phyloP scores from a whole-genome alignment of 2,113 vertebrate species.

The Ramphastos sulfuratus region DNA sequence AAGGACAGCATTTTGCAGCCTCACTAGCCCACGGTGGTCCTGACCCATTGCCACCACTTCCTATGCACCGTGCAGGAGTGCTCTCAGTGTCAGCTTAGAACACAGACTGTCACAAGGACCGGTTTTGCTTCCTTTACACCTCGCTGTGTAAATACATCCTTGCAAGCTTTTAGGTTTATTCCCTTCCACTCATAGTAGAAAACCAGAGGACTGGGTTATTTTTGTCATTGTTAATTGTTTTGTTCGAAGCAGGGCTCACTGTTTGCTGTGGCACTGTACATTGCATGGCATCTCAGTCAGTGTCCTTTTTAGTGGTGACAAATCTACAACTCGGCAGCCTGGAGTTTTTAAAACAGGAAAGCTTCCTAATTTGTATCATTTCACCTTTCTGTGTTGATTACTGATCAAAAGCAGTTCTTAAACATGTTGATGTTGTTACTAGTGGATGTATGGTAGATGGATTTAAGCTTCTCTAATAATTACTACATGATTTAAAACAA shows the following conservation, averaged over 20 bases:
- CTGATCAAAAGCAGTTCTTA: constrained; percentile 73
- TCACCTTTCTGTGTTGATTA: constrained; percentile 71
- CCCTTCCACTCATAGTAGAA: background rate
- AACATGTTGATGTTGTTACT: constrained; percentile 76
- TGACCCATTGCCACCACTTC: background rate
- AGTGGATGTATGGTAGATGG: constrained; percentile 77
- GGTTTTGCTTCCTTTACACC: background rate
- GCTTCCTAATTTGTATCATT: constrained; percentile 68
- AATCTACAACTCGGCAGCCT: constrained; percentile 42
- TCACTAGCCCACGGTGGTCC: background rate
- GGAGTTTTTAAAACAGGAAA: constrained; percentile 65
- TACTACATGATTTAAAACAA: constrained; percentile 77
- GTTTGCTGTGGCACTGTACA: constrained; percentile 56
- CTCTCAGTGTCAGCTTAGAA: constrained; percentile 42
- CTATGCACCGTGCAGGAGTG: background rate
- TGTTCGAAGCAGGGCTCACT: constrained; percentile 48
- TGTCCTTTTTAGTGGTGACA: constrained; percentile 41
- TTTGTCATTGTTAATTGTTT: constrained; percentile 24
- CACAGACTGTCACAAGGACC: constrained; percentile 22
- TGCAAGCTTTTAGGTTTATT: background rate
- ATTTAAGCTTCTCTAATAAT: constrained; percentile 77
- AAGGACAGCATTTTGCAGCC: background rate
- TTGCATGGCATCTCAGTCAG: constrained; percentile 65
- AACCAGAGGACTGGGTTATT: background rate
- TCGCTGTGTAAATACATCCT: constrained; percentile 23